These are phyloP conservation scores for Pachypeltis micranthus DNA, from an alignment of 1,140 invertebrate genomes.

Conservation along the genomic window DNA sequence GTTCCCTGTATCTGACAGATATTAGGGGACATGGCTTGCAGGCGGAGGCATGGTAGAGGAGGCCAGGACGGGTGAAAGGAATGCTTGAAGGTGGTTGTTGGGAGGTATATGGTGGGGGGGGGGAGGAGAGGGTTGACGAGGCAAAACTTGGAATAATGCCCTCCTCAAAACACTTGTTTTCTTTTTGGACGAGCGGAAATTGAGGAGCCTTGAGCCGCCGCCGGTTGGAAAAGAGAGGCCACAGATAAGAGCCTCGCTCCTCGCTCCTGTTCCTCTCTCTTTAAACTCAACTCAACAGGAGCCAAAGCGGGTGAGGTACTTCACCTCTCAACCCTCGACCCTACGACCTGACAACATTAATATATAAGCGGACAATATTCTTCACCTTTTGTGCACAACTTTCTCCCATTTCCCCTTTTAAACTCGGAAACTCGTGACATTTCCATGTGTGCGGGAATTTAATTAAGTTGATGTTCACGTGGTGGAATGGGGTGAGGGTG, in stretches of 20 bases:
- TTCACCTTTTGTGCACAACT: neutral
- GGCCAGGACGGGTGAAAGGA: too few species aligned
- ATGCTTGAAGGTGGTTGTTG: too few species aligned
- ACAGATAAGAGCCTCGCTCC: neutral
- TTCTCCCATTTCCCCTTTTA: neutral
- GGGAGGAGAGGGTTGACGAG: too few species aligned
- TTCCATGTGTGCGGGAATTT: neutral
- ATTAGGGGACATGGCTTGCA: neutral
- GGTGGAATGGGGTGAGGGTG: too few species aligned
- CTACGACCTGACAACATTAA: neutral
- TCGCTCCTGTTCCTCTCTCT: too few species aligned
- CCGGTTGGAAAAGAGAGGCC: neutral
- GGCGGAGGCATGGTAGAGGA: neutral
- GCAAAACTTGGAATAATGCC: neutral
- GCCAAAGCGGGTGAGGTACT: too few species aligned
- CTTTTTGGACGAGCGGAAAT: neutral
- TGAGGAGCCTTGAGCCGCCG: neutral
- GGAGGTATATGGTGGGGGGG: too few species aligned
- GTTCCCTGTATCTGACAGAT: neutral
- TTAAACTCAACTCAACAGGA: too few species aligned
- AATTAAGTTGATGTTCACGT: neutral
- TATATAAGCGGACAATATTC: neutral
- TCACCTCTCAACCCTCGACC: too few species aligned
- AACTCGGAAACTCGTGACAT: neutral
- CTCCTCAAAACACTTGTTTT: neutral